Evolutionary conservation across 2,113 vertebrate genomes (phyloP).

Genomic region (Clupea harengus): DNA sequence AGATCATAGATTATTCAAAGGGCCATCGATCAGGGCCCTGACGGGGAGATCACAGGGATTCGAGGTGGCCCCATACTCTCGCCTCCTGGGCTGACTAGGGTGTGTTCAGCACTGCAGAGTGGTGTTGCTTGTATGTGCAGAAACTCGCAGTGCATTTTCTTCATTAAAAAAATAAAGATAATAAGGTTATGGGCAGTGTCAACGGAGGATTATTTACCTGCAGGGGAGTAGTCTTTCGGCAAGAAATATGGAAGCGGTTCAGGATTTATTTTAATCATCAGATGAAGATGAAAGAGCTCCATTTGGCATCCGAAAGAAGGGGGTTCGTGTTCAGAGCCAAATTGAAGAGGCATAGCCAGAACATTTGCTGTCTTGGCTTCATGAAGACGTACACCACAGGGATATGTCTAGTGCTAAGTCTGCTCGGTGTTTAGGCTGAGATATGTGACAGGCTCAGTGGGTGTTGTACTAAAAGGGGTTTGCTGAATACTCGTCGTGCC

Average conservation of each 20-base stretch:
- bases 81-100: neutral
- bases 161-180: neutral
- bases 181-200: neutral
- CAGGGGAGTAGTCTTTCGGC: neutral
- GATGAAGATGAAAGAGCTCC: conserved; percentile 1
- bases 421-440: neutral
- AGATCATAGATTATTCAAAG: conserved; percentile 40
- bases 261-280: conserved; percentile 17
- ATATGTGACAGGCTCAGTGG: neutral
- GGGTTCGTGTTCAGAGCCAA: neutral
- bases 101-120: neutral
- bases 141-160: neutral
- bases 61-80: neutral
- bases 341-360: conserved; percentile 6
- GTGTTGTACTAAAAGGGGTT: conserved; percentile 16
- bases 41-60: neutral
- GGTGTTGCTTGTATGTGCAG: neutral
- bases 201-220: neutral
- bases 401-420: neutral
- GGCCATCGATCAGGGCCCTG: conserved; percentile 23
- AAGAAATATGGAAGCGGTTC: neutral
- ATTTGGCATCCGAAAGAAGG: neutral
- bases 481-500: neutral
- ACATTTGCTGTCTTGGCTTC: neutral
- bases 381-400: neutral